Percentiles rank a stretch among this genome's conserved stretches.
Conservation (phyloP, 2,797 vertebrate genomes). For the Yasuhikotakia modesta region DNA sequence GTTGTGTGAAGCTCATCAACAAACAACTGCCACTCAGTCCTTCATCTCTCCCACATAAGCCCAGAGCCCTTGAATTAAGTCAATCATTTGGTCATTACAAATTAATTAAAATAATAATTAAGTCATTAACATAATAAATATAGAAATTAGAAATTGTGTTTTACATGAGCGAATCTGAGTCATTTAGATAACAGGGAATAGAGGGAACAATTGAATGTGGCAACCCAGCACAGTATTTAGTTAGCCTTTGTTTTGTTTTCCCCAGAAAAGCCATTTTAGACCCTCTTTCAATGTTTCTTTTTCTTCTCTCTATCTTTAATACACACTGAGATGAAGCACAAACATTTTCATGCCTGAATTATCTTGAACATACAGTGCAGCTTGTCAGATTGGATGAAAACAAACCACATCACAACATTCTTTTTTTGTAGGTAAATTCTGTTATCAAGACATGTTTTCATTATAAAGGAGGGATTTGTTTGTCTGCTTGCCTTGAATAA, state of each 20-base stretch:
- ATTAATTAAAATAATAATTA: constrained; percentile 86
- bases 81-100: constrained; percentile 80
- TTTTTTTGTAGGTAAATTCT: not conserved
- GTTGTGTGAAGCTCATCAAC: constrained; percentile 23
- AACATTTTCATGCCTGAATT: not conserved
- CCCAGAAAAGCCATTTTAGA: constrained; percentile 4
- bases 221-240: constrained; percentile 61
- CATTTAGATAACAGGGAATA: constrained; percentile 76
- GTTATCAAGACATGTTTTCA: constrained; percentile 22
- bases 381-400: constrained; percentile 57
- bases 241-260: constrained; percentile 24
- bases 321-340: not conserved
- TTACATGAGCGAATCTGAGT: constrained; percentile 80
- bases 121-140: constrained; percentile 83
- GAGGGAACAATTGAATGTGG: constrained; percentile 73
- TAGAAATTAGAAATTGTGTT: constrained; percentile 81
- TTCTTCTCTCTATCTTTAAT: not conserved
- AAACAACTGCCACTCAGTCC: constrained; percentile 49
- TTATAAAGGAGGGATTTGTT: not conserved
- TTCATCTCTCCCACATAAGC: constrained; percentile 68
- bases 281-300: not conserved
- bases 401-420: not conserved
- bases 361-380: constrained; percentile 10
- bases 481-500: not conserved
- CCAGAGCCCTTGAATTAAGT: constrained; percentile 77